These are phyloP conservation scores for Acleris literana DNA, from an alignment of 2,888 invertebrate species.

Conservation along the genomic window DNA sequence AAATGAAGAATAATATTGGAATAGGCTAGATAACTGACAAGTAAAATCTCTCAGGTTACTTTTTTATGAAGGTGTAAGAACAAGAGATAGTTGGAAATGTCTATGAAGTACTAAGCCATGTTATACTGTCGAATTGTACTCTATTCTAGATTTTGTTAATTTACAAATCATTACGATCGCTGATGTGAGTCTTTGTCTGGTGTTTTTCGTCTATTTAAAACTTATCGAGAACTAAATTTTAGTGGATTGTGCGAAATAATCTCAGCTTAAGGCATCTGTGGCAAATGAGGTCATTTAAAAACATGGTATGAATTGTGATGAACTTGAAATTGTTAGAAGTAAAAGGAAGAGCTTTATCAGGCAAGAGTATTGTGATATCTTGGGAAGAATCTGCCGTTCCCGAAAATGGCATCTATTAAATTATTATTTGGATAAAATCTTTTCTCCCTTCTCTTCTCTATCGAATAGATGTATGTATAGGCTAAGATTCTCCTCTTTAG, in stretches of 20 bases:
- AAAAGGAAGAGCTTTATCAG: background rate
- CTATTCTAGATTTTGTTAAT: no score
- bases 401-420: background rate
- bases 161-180: no score
- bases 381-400: background rate
- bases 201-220: no score
- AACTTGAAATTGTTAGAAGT: background rate
- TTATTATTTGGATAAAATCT: background rate
- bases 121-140: no score
- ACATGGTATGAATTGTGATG: background rate
- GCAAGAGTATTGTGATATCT: slow-evolving; percentile 3
- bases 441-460: background rate
- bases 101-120: no score
- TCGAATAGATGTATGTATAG: background rate
- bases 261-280: no score
- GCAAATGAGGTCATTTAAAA: background rate
- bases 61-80: no score
- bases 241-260: no score
- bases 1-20: background rate
- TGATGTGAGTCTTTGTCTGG: no score
- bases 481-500: background rate
- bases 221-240: no score
- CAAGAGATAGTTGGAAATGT: no score
- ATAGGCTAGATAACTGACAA: background rate
- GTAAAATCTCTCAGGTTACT: no score